A percentile compares a stretch with the other conserved stretches of the same genome.
Evolutionary conservation across 2,113 vertebrate species (phyloP).

Genomic region (Syrrhaptes paradoxus): DNA sequence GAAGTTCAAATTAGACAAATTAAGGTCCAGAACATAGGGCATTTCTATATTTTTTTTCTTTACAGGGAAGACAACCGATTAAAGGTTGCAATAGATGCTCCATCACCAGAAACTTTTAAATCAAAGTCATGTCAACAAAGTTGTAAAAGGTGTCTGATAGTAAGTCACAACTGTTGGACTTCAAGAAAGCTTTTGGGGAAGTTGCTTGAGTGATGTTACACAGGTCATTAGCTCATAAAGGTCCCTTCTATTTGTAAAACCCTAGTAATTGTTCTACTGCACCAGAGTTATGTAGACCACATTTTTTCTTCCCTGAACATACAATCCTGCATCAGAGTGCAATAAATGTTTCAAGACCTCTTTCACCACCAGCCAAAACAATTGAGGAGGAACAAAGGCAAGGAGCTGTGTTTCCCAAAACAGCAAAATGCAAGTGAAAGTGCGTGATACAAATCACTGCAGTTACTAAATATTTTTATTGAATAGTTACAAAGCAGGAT

Average conservation of each 20-base stretch:
- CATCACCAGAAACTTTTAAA: not conserved
- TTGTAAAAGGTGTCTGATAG: not conserved
- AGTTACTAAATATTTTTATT: not conserved
- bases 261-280: not conserved
- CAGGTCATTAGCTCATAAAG: not conserved
- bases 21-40: slow-evolving; percentile 1
- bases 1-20: slow-evolving; percentile 66
- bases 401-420: not conserved
- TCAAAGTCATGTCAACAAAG: slow-evolving; percentile 11
- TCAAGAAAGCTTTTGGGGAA: not conserved
- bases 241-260: slow-evolving; percentile 17
- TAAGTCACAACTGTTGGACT: not conserved
- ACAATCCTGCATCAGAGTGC: not conserved
- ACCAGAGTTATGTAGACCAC: not conserved
- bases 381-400: not conserved
- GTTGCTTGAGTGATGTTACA: not conserved
- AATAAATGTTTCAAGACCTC: not conserved
- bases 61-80: not conserved
- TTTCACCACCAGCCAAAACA: not conserved
- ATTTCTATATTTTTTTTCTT: not conserved
- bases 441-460: not conserved
- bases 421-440: fast-evolving
- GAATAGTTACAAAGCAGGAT: not conserved
- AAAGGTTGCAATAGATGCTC: slow-evolving; percentile 1
- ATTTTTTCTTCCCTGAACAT: not conserved